Percentiles rank a stretch among this genome's conserved stretches.
phyloP scores from a whole-genome alignment of 2,113 vertebrate species.

The Silurus glanis region DNA sequence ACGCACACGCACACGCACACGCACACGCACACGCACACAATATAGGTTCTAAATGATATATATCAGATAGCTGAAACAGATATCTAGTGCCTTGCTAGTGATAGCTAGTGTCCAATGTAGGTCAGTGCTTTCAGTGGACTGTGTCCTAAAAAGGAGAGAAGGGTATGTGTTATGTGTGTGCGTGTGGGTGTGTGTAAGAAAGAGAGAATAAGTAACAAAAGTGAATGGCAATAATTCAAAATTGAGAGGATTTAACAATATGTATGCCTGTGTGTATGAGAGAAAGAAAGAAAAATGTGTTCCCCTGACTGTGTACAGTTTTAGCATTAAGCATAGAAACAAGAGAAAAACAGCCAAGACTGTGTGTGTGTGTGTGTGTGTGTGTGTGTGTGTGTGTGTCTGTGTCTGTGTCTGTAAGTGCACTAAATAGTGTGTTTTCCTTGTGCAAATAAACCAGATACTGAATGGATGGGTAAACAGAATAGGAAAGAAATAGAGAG shows the following conservation, averaged over 20 bases:
- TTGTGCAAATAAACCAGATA: not conserved
- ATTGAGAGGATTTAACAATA: not conserved
- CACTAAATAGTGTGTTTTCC: not conserved
- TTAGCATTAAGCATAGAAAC: not conserved
- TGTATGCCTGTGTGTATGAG: not conserved
- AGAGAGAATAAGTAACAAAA: not conserved
- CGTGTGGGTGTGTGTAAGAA: not conserved
- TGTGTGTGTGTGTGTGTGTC: not conserved
- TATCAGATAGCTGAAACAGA: not conserved
- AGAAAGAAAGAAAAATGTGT: too few species aligned
- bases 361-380: slow-evolving; percentile 2
- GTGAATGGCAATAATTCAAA: not conserved
- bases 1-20: not conserved
- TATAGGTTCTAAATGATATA: not conserved
- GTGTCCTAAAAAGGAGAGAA: slow-evolving; percentile 21
- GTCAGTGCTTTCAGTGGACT: slow-evolving; percentile 18
- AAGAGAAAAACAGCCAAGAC: not conserved
- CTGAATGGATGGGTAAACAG: not conserved
- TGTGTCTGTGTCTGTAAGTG: too few species aligned
- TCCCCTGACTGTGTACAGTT: not conserved
- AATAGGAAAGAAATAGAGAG: not conserved
- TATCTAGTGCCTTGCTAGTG: not conserved
- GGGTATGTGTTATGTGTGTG: not conserved
- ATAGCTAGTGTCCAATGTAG: slow-evolving; percentile 5
- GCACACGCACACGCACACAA: not conserved